phyloP scores from a whole-genome alignment of 2,888 invertebrate genomes.

The Cosmorhoe ocellata region DNA sequence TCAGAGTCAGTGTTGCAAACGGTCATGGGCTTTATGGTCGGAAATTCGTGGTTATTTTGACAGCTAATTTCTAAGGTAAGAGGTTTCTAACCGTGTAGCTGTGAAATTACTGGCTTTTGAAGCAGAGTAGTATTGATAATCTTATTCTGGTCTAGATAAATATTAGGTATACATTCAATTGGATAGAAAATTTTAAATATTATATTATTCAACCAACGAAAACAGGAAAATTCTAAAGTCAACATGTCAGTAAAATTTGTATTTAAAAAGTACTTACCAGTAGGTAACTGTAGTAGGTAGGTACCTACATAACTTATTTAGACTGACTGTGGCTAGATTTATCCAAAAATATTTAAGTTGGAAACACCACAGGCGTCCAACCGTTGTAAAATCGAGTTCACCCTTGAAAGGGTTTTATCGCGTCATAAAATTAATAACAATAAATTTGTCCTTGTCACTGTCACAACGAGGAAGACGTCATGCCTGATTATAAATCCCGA shows the following conservation, averaged over 20 bases:
- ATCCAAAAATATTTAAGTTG: background rate
- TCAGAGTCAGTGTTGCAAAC: slow-evolving; percentile 9
- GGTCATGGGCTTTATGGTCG: too few relatives aligned
- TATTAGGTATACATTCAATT: too few relatives aligned
- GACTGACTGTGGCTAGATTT: background rate
- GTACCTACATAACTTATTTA: too few relatives aligned
- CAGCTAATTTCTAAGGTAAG: background rate
- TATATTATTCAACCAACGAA: too few relatives aligned
- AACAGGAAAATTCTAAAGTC: too few relatives aligned
- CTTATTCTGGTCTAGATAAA: too few relatives aligned
- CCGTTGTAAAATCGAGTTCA: slow-evolving; percentile 21
- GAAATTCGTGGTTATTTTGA: background rate
- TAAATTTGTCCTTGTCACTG: slow-evolving; percentile 44
- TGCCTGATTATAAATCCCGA: slow-evolving; percentile 37
- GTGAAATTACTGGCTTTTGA: too few relatives aligned
- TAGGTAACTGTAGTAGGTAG: too few relatives aligned
- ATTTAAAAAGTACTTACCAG: too few relatives aligned
- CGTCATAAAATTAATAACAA: slow-evolving; percentile 41
- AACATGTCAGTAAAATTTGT: too few relatives aligned
- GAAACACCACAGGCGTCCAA: slow-evolving; percentile 8
- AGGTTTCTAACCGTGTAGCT: background rate
- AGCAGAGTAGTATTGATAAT: too few relatives aligned
- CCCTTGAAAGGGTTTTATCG: slow-evolving; percentile 30
- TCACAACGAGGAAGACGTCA: slow-evolving; percentile 32
- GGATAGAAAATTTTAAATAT: too few relatives aligned